Evolutionary conservation across 2,113 vertebrate genomes (phyloP).

Genomic region (Pseudorectes ferrugineus): DNA sequence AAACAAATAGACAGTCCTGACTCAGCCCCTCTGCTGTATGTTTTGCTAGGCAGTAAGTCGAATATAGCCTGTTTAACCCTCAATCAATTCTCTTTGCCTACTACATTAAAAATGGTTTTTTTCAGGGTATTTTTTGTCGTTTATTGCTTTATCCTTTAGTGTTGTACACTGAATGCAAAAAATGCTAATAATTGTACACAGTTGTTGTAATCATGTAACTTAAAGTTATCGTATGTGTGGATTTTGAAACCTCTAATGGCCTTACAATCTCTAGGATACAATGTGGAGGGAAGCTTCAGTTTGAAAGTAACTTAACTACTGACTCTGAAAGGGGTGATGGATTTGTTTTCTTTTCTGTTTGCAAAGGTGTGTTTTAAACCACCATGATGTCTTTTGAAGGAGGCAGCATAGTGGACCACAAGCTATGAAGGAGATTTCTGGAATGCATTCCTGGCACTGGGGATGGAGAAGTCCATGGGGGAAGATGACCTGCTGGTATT

Average conservation of each 20-base stretch:
- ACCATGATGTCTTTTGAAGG: neutral
- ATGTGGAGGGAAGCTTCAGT: neutral
- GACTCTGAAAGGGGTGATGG: neutral
- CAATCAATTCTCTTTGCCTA: neutral
- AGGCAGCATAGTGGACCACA: neutral
- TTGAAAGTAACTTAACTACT: neutral
- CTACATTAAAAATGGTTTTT: neutral
- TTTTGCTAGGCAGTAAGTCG: neutral
- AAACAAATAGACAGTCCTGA: neutral
- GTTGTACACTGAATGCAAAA: neutral
- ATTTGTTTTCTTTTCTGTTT: neutral
- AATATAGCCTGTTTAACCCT: neutral
- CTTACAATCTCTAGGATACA: neutral
- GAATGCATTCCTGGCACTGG: neutral
- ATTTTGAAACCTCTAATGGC: neutral
- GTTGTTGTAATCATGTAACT: neutral
- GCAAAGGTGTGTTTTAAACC: neutral
- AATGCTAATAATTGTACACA: neutral
- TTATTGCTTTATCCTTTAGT: neutral
- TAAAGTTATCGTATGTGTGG: accelerated
- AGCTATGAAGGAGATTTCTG: neutral
- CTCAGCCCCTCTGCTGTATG: neutral
- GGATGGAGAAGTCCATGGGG: neutral
- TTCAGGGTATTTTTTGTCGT: neutral
- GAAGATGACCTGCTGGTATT: neutral